Percentiles rank a stretch among this genome's conserved stretches.
Conservation (phyloP, 2,797 vertebrate species). For the Novumbra hubbsi region DNA sequence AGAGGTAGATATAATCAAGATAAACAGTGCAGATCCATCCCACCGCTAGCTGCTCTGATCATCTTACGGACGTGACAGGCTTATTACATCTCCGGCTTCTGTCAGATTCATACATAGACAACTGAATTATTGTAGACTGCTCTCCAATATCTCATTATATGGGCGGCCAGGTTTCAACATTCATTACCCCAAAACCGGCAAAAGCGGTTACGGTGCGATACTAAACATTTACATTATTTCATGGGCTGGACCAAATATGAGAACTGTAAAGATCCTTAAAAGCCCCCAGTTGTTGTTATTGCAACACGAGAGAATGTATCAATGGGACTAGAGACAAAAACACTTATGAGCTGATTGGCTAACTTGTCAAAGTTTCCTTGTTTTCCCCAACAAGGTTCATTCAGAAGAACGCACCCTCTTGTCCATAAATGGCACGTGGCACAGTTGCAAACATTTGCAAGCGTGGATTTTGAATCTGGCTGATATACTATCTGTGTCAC, state of each 20-base stretch:
- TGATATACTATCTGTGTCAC: conserved; percentile 6
- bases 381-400: conserved; percentile 41
- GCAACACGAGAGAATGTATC: background rate
- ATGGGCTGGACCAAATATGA: background rate
- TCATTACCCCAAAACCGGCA: background rate
- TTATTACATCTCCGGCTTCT: background rate
- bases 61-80: background rate
- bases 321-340: background rate
- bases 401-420: conserved; percentile 27
- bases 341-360: background rate
- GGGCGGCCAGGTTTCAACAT: background rate
- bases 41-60: background rate
- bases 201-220: background rate
- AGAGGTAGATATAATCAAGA: background rate
- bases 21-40: background rate
- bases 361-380: background rate
- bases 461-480: background rate
- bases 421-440: conserved; percentile 16
- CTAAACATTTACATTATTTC: background rate
- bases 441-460: background rate
- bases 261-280: no score
- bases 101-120: background rate
- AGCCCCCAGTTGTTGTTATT: no score
- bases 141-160: background rate
- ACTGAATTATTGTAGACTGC: background rate